Conservation (phyloP, 2,888 invertebrate species). For the Drosophila acutilabella region DNA sequence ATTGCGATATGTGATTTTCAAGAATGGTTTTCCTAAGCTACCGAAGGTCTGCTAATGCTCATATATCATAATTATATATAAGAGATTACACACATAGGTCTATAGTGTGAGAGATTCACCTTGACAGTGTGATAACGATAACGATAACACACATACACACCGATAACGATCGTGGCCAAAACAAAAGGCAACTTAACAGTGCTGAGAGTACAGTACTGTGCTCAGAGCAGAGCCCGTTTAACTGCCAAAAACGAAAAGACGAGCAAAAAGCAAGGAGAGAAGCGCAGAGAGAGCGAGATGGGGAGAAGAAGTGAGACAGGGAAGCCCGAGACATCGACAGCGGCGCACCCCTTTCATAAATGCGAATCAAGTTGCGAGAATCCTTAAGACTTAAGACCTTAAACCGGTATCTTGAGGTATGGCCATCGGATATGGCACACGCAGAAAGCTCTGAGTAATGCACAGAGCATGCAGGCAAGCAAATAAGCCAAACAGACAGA, state of each 20-base stretch:
- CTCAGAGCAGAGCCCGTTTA: constrained; percentile 13
- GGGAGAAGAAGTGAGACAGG: not conserved
- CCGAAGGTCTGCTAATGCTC: constrained; percentile 35
- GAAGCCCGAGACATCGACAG: not conserved
- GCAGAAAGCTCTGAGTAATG: constrained; percentile 56
- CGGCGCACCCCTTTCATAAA: constrained; percentile 45
- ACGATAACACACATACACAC: not conserved
- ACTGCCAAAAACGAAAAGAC: constrained; percentile 12
- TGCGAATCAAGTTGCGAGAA: constrained; percentile 47
- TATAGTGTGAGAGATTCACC: constrained; percentile 47
- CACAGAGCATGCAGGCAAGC: constrained; percentile 33
- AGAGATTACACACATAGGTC: constrained; percentile 31
- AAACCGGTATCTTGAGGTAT: constrained; percentile 54
- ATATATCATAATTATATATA: constrained; percentile 44
- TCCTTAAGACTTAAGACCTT: constrained; percentile 56
- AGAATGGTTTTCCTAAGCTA: constrained; percentile 4
- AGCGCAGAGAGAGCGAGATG: constrained; percentile 1
- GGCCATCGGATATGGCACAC: constrained; percentile 54
- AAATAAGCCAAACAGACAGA: constrained; percentile 19
- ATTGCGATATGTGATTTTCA: constrained; percentile 3
- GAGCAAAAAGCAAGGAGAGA: not conserved
- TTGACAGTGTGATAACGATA: constrained; percentile 55
- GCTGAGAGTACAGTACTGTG: constrained; percentile 42
- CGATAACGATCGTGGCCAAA: constrained; percentile 16
- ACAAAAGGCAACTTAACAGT: not conserved